Base-by-base conservation (phyloP, 1,140 invertebrate species). In the Diorhabda carinulata region DNA sequence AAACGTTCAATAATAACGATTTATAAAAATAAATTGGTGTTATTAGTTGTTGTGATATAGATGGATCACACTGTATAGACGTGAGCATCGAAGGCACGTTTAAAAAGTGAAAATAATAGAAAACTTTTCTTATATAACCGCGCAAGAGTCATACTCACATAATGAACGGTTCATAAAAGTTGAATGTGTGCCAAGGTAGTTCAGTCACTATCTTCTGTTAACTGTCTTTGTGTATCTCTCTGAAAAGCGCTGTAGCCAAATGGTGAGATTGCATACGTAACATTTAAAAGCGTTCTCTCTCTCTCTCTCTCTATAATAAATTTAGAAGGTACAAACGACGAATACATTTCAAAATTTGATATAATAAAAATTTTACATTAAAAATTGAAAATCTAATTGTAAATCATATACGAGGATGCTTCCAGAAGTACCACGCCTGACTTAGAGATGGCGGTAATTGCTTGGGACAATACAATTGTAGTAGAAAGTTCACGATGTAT, bases 71-170 rank as follows among this genome's bases (percentile, higher is more conserved):
- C 47, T 52, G 47, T 52, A 52, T 52, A 1, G 25, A 60, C 3
- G 65, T 66, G 59, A 62, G 71, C 72, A 73, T 74, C 71, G 73
- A 73, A 76, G 74, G 68, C 70, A 70, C 74, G 70, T 76, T 76
- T 76, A 76, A 78, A 79, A 79, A 79, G 78, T 79, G 78, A 79
- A 79, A 79, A 79, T 76, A 79, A 78, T 79, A 79, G 78, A 79
- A 79, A 79, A 78, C 73, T 69, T 71, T 72, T 73, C 76, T 79
- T 79, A 79, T 79, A 79, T 79, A 79, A 79, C 73, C 75, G 64
- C 69, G 72, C 69, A 71, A 74, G 73, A 75, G 72, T 78, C 68
- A 64, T 64, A 64, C 63, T 41, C 74, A 74, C 75, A 76, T 76
- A 75, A 78, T 74, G 74, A 78, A 77, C 74, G 74, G 74, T 72